Percentiles rank a stretch among this genome's conserved stretches.
phyloP scores from a whole-genome alignment of 2,888 invertebrate genomes.

The Tachystola acroxantha region DNA sequence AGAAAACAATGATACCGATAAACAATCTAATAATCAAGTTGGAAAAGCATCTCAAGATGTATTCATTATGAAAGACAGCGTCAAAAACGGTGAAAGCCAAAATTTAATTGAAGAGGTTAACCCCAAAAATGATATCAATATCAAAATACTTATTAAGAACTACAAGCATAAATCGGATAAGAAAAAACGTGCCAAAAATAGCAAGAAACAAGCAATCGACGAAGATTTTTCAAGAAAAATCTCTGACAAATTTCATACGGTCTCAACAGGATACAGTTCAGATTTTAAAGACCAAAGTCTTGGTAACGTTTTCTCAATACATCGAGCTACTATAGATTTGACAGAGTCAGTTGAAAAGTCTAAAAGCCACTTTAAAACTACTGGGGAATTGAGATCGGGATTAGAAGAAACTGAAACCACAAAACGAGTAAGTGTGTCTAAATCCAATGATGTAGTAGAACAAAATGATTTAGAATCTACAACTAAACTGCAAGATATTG shows the following conservation, averaged over 20 bases:
- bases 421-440: background rate
- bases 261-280: slow-evolving; percentile 49
- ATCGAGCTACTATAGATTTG: slow-evolving; percentile 39
- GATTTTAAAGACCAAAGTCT: slow-evolving; percentile 20
- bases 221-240: slow-evolving; percentile 43
- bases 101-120: slow-evolving; percentile 20
- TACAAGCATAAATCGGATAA: slow-evolving; percentile 28
- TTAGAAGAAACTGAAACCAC: background rate
- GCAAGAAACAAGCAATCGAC: slow-evolving; percentile 6
- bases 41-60: slow-evolving; percentile 30
- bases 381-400: background rate
- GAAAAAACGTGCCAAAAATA: slow-evolving; percentile 2
- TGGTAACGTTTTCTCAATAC: slow-evolving; percentile 32
- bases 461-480: background rate
- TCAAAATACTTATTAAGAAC: slow-evolving; percentile 52
- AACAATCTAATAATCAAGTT: slow-evolving; percentile 12
- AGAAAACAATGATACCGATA: slow-evolving; percentile 24
- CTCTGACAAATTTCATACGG: slow-evolving; percentile 48
- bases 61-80: slow-evolving; percentile 31
- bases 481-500: background rate
- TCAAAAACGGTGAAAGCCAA: slow-evolving; percentile 7
- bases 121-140: slow-evolving; percentile 48
- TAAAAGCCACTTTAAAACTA: slow-evolving; percentile 11
- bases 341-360: slow-evolving; percentile 28
- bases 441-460: background rate